These are phyloP conservation scores for Scaptomyza hsui DNA, from an alignment of 1,140 invertebrate genomes.

Conservation along the genomic window DNA sequence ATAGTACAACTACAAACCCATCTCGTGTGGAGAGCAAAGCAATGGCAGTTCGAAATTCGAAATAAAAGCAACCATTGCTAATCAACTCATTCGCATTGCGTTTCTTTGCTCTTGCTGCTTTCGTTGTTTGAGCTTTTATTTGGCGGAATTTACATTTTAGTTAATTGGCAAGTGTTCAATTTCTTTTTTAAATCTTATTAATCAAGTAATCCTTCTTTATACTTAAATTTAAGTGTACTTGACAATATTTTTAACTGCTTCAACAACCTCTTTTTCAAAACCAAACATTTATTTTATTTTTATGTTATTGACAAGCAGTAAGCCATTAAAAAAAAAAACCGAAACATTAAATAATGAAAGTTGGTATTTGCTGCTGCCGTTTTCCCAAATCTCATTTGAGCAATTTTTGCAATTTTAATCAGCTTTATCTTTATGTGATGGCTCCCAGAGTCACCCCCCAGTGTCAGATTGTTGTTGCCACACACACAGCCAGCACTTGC, in stretches of 20 bases:
- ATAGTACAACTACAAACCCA: conserved; percentile 4
- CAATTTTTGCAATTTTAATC: conserved; percentile 78
- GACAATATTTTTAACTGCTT: conserved; percentile 4
- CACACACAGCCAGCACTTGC: conserved; percentile 19
- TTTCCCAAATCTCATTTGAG: conserved; percentile 65
- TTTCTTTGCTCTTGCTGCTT: background rate
- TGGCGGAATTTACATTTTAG: background rate
- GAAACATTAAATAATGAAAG: background rate
- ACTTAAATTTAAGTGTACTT: too few relatives aligned
- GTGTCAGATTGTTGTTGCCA: conserved; percentile 23
- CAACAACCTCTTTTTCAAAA: conserved; percentile 2
- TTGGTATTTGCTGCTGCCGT: conserved; percentile 13
- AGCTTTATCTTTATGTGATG: conserved; percentile 64
- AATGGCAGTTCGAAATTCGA: conserved; percentile 45
- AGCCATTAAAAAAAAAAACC: conserved; percentile 20
- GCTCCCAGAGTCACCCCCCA: conserved; percentile 27
- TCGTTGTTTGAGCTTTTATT: background rate
- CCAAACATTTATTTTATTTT: conserved; percentile 18
- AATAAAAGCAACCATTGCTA: conserved; percentile 28
- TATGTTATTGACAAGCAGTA: conserved; percentile 28
- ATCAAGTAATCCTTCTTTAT: too few relatives aligned
- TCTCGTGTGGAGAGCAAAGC: conserved; percentile 12
- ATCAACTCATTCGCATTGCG: conserved; percentile 20
- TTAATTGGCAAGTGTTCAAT: background rate
- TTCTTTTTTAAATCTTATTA: too few relatives aligned